A percentile compares a stretch with the other conserved stretches of the same genome.
Conservation (phyloP, 1,140 invertebrate species). For the Colletes gigas region DNA sequence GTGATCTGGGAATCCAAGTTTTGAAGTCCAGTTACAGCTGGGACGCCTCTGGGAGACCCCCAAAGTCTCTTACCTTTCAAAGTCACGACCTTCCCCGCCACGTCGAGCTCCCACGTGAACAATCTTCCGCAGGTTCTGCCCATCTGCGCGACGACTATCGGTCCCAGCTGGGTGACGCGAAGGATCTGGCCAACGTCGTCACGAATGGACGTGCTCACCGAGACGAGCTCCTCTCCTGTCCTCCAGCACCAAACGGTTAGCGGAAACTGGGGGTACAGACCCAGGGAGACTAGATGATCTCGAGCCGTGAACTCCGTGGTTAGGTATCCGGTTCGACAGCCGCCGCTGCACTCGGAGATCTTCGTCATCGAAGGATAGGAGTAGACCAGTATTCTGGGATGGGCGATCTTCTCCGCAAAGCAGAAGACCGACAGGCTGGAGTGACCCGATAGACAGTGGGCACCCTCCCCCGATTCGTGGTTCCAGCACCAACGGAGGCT, state of each 20-base stretch:
- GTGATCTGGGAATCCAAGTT: slow-evolving; percentile 14
- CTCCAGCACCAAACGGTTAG: slow-evolving; percentile 78
- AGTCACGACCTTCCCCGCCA: slow-evolving; percentile 39
- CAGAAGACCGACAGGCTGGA: slow-evolving; percentile 65
- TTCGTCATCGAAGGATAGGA: slow-evolving; percentile 74
- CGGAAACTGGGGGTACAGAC: slow-evolving; percentile 67
- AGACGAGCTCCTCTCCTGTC: slow-evolving; percentile 70
- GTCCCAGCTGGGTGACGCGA: slow-evolving; percentile 46
- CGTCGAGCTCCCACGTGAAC: slow-evolving; percentile 68
- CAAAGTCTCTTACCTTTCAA: slow-evolving; percentile 39
- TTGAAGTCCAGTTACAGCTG: not conserved
- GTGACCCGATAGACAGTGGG: slow-evolving; percentile 70
- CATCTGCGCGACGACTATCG: slow-evolving; percentile 67
- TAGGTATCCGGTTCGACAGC: slow-evolving; percentile 64
- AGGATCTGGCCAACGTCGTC: slow-evolving; percentile 69
- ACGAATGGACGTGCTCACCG: slow-evolving; percentile 60
- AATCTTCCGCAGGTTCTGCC: slow-evolving; percentile 66
- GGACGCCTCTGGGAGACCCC: not conserved
- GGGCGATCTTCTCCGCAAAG: slow-evolving; percentile 69
- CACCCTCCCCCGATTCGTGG: slow-evolving; percentile 68
- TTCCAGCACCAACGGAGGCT: slow-evolving; percentile 65
- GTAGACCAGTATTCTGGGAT: slow-evolving; percentile 72
- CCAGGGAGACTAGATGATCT: slow-evolving; percentile 70
- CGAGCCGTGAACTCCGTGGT: slow-evolving; percentile 69
- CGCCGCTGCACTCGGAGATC: slow-evolving; percentile 67